Conservation (phyloP, 2,113 vertebrate genomes). For the Ovis aries region DNA sequence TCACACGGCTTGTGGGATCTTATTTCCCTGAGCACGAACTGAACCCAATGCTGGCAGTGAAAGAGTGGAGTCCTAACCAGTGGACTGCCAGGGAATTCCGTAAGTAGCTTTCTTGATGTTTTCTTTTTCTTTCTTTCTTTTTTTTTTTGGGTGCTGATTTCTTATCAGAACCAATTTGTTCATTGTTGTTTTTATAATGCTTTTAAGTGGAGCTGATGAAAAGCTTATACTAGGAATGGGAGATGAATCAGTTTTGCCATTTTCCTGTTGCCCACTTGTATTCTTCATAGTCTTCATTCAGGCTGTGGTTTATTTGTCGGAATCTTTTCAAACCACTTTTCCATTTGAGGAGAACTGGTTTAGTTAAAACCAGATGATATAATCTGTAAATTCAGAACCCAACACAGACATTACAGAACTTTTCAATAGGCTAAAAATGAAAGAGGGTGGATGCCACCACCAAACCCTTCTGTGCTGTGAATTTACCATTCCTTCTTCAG, state of each 20-base stretch:
- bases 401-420: neutral
- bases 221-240: neutral
- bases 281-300: neutral
- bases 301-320: slow-evolving; percentile 15
- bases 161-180: neutral
- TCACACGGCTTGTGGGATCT: neutral
- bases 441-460: neutral
- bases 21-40: neutral
- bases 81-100: neutral
- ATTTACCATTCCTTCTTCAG: neutral
- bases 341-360: neutral
- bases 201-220: neutral
- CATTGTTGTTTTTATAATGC: neutral
- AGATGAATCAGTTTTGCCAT: neutral
- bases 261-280: neutral
- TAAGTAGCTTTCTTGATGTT: neutral
- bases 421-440: neutral
- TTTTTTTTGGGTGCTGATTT: neutral
- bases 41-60: neutral
- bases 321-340: slow-evolving; percentile 45
- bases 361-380: slow-evolving; percentile 42
- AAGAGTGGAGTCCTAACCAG: neutral
- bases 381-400: slow-evolving; percentile 21
- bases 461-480: neutral
- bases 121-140: neutral